phyloP scores from a whole-genome alignment of 2,888 invertebrate species.

The Drosophila stalkeri region DNA sequence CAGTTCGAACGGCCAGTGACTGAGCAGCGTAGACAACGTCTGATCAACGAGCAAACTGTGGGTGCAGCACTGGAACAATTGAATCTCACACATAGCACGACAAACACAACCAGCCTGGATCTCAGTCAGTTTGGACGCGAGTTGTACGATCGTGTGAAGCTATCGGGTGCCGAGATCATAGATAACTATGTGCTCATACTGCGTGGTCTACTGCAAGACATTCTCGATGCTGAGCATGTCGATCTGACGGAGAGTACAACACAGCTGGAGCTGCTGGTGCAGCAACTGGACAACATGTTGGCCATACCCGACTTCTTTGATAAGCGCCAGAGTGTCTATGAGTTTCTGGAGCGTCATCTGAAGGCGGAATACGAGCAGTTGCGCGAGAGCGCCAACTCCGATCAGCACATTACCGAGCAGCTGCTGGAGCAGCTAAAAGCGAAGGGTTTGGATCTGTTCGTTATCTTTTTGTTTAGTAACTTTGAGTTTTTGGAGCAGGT shows the following conservation, averaged over 20 bases:
- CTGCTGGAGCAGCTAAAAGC: constrained; percentile 67
- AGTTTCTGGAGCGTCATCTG: constrained; percentile 71
- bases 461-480: constrained; percentile 80
- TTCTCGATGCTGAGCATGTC: constrained; percentile 65
- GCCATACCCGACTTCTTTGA: constrained; percentile 71
- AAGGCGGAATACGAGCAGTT: constrained; percentile 61
- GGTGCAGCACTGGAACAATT: constrained; percentile 46
- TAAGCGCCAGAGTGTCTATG: constrained; percentile 77
- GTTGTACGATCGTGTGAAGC: constrained; percentile 71
- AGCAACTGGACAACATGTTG: constrained; percentile 70
- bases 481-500: constrained; percentile 80
- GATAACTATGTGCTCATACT: constrained; percentile 76
- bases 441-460: constrained; percentile 78
- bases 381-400: constrained; percentile 20
- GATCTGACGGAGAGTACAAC: constrained; percentile 39
- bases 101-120: constrained; percentile 35
- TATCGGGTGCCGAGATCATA: constrained; percentile 72
- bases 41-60: constrained; percentile 62
- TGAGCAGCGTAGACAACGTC: constrained; percentile 8
- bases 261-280: constrained; percentile 56
- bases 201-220: constrained; percentile 70
- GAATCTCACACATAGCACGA: constrained; percentile 31
- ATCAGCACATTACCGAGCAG: constrained; percentile 62
- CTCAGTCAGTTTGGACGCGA: constrained; percentile 65
- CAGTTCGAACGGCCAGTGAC: constrained; percentile 61